Evolutionary conservation across 2,888 invertebrate genomes (phyloP).

Genomic region (Dryococelus australis): DNA sequence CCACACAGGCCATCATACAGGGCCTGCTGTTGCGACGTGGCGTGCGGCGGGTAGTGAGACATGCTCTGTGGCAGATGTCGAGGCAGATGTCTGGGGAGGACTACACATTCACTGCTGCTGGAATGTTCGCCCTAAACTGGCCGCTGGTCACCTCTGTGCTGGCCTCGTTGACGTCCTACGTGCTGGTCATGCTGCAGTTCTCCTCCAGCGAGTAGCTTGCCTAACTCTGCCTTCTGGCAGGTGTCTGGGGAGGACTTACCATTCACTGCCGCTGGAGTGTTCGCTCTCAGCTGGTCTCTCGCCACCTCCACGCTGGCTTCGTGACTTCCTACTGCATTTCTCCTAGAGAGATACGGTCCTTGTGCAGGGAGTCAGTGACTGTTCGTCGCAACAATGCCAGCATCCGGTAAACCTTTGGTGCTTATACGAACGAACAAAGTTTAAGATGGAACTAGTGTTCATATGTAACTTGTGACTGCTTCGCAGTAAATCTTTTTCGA

Average conservation of each 20-base stretch:
- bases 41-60: not conserved
- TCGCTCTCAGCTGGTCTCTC: not conserved
- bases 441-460: too few relatives aligned
- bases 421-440: too few relatives aligned
- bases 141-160: not conserved
- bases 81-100: not conserved
- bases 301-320: not conserved
- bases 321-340: not conserved
- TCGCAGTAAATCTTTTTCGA: too few relatives aligned
- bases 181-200: conserved; percentile 2
- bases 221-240: not conserved
- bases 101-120: not conserved
- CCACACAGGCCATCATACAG: not conserved
- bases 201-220: too few relatives aligned
- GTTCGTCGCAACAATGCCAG: too few relatives aligned
- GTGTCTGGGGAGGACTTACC: not conserved
- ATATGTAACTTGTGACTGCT: too few relatives aligned
- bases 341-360: too few relatives aligned
- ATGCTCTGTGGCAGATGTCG: not conserved
- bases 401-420: too few relatives aligned
- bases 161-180: not conserved
- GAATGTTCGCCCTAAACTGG: not conserved
- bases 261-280: not conserved
- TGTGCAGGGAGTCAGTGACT: too few relatives aligned
- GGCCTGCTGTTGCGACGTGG: not conserved